phyloP scores from a whole-genome alignment of 2,797 vertebrate species.

The Zenarchopterus dispar region DNA sequence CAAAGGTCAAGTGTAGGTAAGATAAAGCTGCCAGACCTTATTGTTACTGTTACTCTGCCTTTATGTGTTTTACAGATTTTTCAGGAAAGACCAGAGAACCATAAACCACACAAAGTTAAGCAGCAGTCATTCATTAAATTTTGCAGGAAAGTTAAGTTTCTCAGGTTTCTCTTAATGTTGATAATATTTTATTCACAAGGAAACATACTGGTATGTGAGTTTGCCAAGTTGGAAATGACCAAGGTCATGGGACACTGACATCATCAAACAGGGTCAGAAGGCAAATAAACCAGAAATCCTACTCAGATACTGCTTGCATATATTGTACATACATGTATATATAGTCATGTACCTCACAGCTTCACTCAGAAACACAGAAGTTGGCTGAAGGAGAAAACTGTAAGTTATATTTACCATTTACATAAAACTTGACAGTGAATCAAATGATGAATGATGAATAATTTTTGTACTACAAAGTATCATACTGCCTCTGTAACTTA shows the following conservation, averaged over 20 bases:
- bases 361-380: too few species aligned
- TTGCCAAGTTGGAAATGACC: slow-evolving; percentile 3
- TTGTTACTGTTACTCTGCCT: slow-evolving; percentile 36
- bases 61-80: slow-evolving; percentile 38
- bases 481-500: too few species aligned
- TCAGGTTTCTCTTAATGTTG: slow-evolving; percentile 17
- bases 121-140: slow-evolving; percentile 10
- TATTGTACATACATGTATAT: too few species aligned
- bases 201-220: slow-evolving; percentile 26
- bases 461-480: too few species aligned
- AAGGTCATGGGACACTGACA: slow-evolving; percentile 7
- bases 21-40: slow-evolving; percentile 36
- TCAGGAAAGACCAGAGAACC: slow-evolving; percentile 17
- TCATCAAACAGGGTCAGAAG: background rate
- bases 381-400: too few species aligned
- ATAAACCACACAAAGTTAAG: slow-evolving; percentile 13
- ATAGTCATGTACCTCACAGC: too few species aligned
- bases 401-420: too few species aligned
- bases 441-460: too few species aligned
- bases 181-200: slow-evolving; percentile 13
- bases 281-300: slow-evolving; percentile 8
- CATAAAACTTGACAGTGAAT: too few species aligned
- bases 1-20: slow-evolving; percentile 64
- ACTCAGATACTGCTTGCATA: background rate
- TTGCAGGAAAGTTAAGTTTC: background rate